phyloP scores from a whole-genome alignment of 2,888 invertebrate genomes.

The Cheilosia urbana region DNA sequence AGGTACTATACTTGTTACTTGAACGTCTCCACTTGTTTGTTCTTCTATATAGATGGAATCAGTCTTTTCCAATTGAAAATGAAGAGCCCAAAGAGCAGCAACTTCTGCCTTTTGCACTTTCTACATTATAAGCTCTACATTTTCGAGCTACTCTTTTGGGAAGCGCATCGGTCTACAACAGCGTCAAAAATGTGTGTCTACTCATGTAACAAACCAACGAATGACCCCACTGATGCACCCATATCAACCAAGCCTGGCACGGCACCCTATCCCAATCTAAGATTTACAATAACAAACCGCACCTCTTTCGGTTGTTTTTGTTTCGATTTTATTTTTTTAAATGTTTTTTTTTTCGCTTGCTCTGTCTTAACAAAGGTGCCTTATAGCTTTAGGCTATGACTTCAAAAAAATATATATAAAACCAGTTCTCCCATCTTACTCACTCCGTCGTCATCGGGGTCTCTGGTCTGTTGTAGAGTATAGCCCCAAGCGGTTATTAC shows the following conservation, averaged over 20 bases:
- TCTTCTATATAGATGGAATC: too few species aligned
- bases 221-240: conserved; percentile 38
- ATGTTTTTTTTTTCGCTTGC: conserved; percentile 15
- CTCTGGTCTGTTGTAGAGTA: conserved; percentile 38
- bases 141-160: too few species aligned
- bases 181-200: too few species aligned
- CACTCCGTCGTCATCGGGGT: conserved; percentile 18
- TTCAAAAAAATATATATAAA: conserved; percentile 2
- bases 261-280: conserved; percentile 42
- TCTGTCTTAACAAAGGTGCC: conserved; percentile 63
- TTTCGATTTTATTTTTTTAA: conserved; percentile 34
- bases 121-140: too few species aligned
- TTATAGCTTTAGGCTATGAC: conserved; percentile 60
- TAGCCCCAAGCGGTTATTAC: conserved; percentile 62
- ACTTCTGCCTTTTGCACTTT: too few species aligned
- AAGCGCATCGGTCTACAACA: too few species aligned
- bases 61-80: too few species aligned
- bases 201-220: not conserved
- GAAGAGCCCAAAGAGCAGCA: too few species aligned
- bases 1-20: too few species aligned
- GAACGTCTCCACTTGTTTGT: too few species aligned
- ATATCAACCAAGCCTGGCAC: conserved; percentile 41
- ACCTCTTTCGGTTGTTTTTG: conserved; percentile 63
- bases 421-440: conserved; percentile 50
- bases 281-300: conserved; percentile 70